These are phyloP conservation scores for Drosophila albomicans DNA, from an alignment of 1,140 invertebrate species.

Conservation along the genomic window DNA sequence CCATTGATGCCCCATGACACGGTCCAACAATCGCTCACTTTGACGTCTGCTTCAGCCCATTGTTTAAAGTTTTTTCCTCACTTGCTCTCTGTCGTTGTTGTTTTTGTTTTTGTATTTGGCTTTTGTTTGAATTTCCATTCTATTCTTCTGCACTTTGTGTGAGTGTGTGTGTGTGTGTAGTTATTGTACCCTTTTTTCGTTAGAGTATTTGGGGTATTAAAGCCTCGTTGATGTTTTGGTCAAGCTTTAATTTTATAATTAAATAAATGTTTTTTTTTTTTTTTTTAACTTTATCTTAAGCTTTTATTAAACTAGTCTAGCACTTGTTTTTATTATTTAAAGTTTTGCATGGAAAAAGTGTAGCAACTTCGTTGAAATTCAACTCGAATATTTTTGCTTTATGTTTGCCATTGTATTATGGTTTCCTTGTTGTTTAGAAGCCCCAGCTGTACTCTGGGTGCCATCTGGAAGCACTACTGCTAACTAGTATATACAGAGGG, in stretches of 20 bases:
- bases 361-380: constrained; percentile 5
- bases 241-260: not conserved
- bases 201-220: not conserved
- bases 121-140: constrained; percentile 21
- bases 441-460: constrained; percentile 34
- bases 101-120: constrained; percentile 3
- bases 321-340: too few relatives aligned
- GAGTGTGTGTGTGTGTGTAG: not conserved
- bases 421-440: constrained; percentile 39
- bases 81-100: constrained; percentile 17
- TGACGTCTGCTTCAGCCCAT: constrained; percentile 57
- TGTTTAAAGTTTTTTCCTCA: constrained; percentile 50
- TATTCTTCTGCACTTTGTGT: constrained; percentile 34
- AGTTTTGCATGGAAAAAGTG: not conserved
- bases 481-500: not conserved
- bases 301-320: too few relatives aligned
- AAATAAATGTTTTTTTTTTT: not conserved
- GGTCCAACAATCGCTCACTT: constrained; percentile 77
- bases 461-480: constrained; percentile 36
- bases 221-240: not conserved
- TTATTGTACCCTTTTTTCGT: constrained; percentile 41
- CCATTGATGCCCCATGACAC: constrained; percentile 71
- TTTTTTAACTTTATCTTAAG: too few relatives aligned
- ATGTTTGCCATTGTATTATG: constrained; percentile 45
- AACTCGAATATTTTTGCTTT: constrained; percentile 21